Evolutionary conservation across 2,113 vertebrate species (phyloP), one percentile per base, ranked within the genome.

Genomic region (Oncorhynchus clarkii): DNA sequence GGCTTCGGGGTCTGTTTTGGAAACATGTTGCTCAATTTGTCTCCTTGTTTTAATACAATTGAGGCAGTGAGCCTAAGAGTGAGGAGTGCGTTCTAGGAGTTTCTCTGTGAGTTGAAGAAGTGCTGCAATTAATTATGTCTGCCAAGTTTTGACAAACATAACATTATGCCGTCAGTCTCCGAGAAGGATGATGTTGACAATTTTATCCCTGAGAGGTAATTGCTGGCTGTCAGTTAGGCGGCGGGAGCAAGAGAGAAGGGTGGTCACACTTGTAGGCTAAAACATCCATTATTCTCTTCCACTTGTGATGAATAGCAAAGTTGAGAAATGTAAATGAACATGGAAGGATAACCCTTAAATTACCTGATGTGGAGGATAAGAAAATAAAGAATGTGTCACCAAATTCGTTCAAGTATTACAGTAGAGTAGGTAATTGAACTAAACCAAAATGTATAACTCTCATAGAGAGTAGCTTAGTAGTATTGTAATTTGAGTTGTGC

Each of bases 91-190:
- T 76, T 75, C 71, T 72, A 57, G 90, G 86, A 94, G 90, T 88
- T 88, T 93, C 88, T 92, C 89, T 94, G 88, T 89, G 91, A 91
- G 92, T 94, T 94, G 94, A 92, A 89, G 92, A 93, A 94, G 91
- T 90, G 93, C 88, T 94, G 94, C 94, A 95, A 95, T 97, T 96
- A 96, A 96, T 96, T 96, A 94, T 67, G 82, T 93, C 86, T 87
- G 92, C 93, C 93, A 92, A 88, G 93, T 95, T 96, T 90, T 91
- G 93, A 95, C 95, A 94, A 90, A 90, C 92, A 79, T 92, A 95
- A 93, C 92, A 96, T 96, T 96, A 96, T 89, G 93, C 92, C 94
- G 94, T 96, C 96, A 95, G 93, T 93, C 81, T 62, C 84, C 67
- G 89, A 86, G 78, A 94, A 92, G 92, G 91, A 92, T 92, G 94